Conservation (phyloP, 2,113 vertebrate species). For the Turnix velox region DNA sequence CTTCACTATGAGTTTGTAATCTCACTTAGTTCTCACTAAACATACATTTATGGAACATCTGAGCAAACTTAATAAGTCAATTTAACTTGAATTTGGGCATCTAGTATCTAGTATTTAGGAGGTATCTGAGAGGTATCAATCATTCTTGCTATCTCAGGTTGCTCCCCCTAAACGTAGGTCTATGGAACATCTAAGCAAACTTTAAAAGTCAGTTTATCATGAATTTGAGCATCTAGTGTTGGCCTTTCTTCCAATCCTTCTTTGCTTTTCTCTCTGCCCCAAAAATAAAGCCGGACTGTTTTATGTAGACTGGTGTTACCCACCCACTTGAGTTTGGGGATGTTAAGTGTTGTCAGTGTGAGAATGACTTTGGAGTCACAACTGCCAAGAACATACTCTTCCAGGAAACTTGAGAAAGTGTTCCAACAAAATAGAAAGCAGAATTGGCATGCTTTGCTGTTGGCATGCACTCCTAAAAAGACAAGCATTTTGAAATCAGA, state of each 20-base stretch:
- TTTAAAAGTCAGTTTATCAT: background rate
- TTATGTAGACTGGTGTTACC: background rate
- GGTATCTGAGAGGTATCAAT: too few species aligned
- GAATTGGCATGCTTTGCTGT: background rate
- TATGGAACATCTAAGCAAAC: background rate
- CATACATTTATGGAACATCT: too few species aligned
- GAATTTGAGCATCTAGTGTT: background rate
- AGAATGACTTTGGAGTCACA: background rate
- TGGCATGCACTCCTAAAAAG: background rate
- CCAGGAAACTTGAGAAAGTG: conserved; percentile 42
- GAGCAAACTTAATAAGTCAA: too few species aligned
- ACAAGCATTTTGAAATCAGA: background rate
- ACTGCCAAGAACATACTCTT: conserved; percentile 20
- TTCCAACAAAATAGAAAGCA: conserved; percentile 48
- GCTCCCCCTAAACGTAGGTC: rapidly evolving
- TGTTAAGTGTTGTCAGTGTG: background rate
- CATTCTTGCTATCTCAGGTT: rapidly evolving
- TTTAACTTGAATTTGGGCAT: too few species aligned
- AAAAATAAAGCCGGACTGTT: background rate
- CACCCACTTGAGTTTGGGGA: background rate
- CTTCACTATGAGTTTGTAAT: too few species aligned
- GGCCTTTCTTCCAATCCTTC: background rate
- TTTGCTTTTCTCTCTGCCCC: background rate
- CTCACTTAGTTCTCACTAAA: too few species aligned
- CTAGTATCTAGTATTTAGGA: too few species aligned